Evolutionary conservation across 2,888 invertebrate genomes (phyloP).

Genomic region (Noctuana brunneofusca): DNA sequence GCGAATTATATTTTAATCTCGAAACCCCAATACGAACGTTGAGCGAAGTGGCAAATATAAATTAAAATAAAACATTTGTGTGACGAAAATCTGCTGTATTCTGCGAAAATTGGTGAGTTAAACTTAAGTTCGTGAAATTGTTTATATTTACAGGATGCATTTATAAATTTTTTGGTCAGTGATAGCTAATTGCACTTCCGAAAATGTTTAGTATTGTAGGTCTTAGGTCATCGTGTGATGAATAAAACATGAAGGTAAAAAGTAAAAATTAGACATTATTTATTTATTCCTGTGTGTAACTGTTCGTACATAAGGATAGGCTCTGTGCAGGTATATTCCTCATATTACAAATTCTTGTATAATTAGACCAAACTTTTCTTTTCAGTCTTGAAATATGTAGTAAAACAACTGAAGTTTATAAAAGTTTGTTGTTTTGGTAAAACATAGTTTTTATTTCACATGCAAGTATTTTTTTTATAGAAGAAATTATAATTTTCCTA

Average conservation of each 20-base stretch:
- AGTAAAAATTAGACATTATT: too few species aligned
- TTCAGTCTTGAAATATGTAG: too few species aligned
- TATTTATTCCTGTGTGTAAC: too few species aligned
- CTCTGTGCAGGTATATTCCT: too few species aligned
- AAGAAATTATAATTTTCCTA: too few species aligned
- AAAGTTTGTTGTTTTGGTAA: too few species aligned
- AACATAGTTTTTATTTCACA: too few species aligned
- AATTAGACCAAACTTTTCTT: too few species aligned
- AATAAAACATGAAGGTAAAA: conserved; percentile 1
- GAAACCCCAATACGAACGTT: conserved; percentile 20
- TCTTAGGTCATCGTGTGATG: conserved; percentile 11
- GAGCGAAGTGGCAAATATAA: conserved; percentile 24
- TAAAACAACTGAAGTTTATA: too few species aligned
- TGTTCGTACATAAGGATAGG: too few species aligned
- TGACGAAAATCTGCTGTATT: conserved; percentile 23
- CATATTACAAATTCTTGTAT: too few species aligned
- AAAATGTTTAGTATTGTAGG: background rate
- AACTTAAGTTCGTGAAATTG: background rate
- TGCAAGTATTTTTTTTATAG: too few species aligned
- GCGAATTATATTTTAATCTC: conserved; percentile 21
- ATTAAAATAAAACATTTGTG: conserved; percentile 29
- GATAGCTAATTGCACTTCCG: background rate
- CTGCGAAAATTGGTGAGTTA: conserved; percentile 26
- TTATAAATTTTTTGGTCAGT: background rate
- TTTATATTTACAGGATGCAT: background rate